Conservation (phyloP, 2,888 invertebrate genomes). For the Ecliptopera silaceata region DNA sequence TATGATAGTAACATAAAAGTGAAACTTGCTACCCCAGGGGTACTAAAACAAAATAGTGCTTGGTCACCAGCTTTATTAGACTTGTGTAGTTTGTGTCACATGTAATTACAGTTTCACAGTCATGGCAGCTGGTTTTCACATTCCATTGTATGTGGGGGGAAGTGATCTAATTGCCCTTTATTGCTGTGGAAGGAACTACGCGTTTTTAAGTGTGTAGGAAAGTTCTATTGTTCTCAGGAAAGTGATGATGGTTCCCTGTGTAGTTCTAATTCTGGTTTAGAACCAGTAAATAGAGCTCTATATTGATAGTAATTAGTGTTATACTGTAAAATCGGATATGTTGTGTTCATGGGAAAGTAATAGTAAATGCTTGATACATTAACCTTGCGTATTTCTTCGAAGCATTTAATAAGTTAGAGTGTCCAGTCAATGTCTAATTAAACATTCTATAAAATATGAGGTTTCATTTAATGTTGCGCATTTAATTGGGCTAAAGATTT, state of each 20-base stretch:
- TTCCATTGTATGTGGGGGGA: constrained; percentile 72
- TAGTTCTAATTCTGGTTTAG: neutral
- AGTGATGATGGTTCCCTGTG: constrained; percentile 27
- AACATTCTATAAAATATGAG: no score
- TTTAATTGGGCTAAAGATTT: no score
- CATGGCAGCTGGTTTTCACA: constrained; percentile 58
- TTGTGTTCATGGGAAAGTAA: constrained; percentile 3
- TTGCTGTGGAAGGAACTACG: constrained; percentile 63
- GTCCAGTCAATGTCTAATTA: no score
- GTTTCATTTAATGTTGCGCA: no score
- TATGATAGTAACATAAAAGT: constrained; percentile 1
- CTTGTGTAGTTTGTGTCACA: neutral
- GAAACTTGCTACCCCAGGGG: constrained; percentile 2
- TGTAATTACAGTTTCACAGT: constrained; percentile 40
- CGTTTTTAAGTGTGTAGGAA: constrained; percentile 63
- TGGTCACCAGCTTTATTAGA: constrained; percentile 3
- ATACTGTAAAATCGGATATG: neutral
- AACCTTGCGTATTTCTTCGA: no score
- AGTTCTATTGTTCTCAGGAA: constrained; percentile 37
- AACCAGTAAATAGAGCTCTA: neutral
- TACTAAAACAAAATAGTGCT: neutral
- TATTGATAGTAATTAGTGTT: no score
- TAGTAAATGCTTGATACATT: neutral
- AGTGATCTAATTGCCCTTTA: constrained; percentile 71
- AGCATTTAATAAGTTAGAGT: no score